Evolutionary conservation across 1,140 invertebrate species (phyloP).

Genomic region (Papilio machaon): DNA sequence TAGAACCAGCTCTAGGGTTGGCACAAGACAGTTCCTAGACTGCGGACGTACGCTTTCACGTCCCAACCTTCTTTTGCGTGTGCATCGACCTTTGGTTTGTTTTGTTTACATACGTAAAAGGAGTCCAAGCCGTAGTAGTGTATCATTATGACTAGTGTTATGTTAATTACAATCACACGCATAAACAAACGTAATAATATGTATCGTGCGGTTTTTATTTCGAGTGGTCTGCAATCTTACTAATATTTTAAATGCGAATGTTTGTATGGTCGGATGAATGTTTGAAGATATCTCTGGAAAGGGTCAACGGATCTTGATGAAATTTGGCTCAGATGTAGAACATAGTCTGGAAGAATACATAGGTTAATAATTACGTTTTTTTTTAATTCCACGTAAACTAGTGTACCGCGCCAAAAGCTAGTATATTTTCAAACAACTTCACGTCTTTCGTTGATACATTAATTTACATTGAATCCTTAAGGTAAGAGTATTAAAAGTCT

Average conservation of each 20-base stretch:
- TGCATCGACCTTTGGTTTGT: slow-evolving; percentile 36
- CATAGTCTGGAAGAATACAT: too few relatives aligned
- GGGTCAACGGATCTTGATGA: too few relatives aligned
- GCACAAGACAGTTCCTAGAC: slow-evolving; percentile 17
- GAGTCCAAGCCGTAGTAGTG: slow-evolving; percentile 19
- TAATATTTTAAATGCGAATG: too few relatives aligned
- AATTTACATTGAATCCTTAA: too few relatives aligned
- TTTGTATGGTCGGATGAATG: too few relatives aligned
- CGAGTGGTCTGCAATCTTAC: neutral
- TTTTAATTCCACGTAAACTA: too few relatives aligned
- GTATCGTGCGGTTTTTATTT: neutral
- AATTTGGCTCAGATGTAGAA: too few relatives aligned
- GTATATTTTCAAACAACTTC: neutral
- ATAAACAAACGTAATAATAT: slow-evolving; percentile 30
- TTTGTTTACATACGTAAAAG: slow-evolving; percentile 39
- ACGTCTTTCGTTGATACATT: too few relatives aligned
- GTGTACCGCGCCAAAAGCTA: too few relatives aligned
- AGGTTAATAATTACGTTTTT: too few relatives aligned
- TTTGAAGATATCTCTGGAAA: too few relatives aligned
- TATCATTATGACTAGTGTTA: slow-evolving; percentile 31
- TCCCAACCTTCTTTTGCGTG: slow-evolving; percentile 31
- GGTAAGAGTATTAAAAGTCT: too few relatives aligned
- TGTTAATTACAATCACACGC: slow-evolving; percentile 20
- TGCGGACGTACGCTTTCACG: slow-evolving; percentile 27
- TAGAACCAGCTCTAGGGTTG: slow-evolving; percentile 6